Conservation (phyloP, 2,797 vertebrate species). For the Knipowitschia caucasica region DNA sequence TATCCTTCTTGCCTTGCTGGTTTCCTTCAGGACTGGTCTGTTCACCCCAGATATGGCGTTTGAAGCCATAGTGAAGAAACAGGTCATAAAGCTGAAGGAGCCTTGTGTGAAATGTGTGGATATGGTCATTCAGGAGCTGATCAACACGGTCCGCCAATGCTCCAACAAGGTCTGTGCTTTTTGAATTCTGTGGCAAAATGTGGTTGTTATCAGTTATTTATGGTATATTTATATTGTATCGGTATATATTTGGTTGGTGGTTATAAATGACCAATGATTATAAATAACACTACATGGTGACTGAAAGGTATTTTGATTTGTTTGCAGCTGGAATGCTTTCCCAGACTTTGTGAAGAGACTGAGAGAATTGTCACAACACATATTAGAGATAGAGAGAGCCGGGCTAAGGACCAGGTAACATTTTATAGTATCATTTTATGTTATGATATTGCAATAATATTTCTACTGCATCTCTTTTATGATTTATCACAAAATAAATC, state of each 20-base stretch:
- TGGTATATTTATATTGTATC: neutral
- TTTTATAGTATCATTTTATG: no score
- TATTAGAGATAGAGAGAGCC: conserved; percentile 90
- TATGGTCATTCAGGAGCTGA: conserved; percentile 94
- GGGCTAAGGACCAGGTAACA: conserved; percentile 90
- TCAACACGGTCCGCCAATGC: conserved; percentile 94
- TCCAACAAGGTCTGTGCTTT: conserved; percentile 82
- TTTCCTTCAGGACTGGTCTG: conserved; percentile 74
- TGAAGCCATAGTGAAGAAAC: conserved; percentile 97
- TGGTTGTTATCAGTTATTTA: neutral
- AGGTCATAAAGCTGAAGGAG: conserved; percentile 91
- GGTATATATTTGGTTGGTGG: neutral
- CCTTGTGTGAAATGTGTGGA: conserved; percentile 95
- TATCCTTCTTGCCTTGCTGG: no score
- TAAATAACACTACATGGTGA: no score
- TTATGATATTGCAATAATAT: neutral
- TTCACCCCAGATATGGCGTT: conserved; percentile 98
- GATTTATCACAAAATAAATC: no score
- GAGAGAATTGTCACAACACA: conserved; percentile 91
- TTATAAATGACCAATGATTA: no score
- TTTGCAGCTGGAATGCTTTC: conserved; percentile 87
- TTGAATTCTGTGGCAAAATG: neutral
- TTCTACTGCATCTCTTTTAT: conserved; percentile 3
- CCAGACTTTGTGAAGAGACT: conserved; percentile 88
- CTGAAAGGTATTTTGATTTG: conserved; percentile 9